phyloP scores from a whole-genome alignment of 2,113 vertebrate genomes.

The Pithys albifrons region DNA sequence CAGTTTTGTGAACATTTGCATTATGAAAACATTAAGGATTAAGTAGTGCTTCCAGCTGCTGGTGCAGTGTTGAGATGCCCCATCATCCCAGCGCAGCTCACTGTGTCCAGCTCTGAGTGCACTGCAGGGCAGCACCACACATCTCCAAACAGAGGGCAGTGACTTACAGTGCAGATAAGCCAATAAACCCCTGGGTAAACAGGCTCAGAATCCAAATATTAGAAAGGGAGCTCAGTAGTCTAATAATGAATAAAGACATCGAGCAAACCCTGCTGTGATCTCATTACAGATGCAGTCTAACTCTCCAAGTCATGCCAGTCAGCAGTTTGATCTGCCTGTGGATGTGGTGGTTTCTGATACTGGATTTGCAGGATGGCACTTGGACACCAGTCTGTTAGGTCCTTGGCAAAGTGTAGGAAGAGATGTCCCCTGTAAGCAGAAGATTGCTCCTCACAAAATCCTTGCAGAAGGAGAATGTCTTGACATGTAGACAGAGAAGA shows the following conservation, averaged over 20 bases:
- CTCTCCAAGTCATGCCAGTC: fast-evolving
- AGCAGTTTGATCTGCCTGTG: background rate
- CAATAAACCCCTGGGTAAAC: background rate
- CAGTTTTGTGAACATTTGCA: background rate
- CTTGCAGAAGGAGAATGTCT: background rate
- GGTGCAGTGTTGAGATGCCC: background rate
- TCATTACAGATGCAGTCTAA: background rate
- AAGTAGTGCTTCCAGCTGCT: background rate
- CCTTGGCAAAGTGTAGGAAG: background rate
- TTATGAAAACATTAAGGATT: background rate
- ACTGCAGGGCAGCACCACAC: fast-evolving
- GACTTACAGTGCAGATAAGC: background rate
- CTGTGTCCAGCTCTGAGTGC: fast-evolving
- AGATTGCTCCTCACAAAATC: background rate
- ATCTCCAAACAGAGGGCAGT: background rate
- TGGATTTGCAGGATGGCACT: background rate
- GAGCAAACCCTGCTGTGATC: background rate
- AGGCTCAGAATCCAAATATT: background rate
- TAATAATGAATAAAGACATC: background rate
- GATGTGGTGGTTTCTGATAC: background rate
- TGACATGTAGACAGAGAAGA: background rate
- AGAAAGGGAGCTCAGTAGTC: background rate
- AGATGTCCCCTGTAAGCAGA: background rate
- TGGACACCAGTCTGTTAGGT: background rate
- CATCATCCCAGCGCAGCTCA: background rate